Evolutionary conservation across 37 sponge, comb jelly and placozoan genomes (phyloP).

Genomic region (Corticium candelabrum): DNA sequence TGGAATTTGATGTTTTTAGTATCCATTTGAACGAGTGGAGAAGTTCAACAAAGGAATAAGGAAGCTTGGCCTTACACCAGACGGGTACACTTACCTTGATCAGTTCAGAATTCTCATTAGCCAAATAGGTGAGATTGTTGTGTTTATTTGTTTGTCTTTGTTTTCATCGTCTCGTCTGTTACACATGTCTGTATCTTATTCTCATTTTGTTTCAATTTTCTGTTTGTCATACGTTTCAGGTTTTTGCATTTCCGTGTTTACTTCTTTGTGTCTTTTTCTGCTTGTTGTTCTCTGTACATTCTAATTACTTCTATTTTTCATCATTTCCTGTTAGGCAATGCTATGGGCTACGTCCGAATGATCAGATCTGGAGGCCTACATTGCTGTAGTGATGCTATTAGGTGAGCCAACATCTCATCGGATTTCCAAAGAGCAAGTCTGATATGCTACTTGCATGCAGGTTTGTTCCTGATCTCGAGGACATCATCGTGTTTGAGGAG

Average conservation of each 20-base stretch:
- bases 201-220: no score
- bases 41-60: constrained; percentile 84
- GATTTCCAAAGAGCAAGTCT: no score
- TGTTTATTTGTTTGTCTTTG: no score
- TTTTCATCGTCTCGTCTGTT: neutral
- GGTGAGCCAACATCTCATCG: constrained; percentile 25
- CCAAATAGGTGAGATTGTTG: constrained; percentile 67
- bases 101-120: constrained; percentile 90
- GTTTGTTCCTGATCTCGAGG: constrained; percentile 95
- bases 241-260: constrained; percentile 3
- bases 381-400: constrained; percentile 87
- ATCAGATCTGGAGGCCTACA: constrained; percentile 95
- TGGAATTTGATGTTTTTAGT: constrained; percentile 43
- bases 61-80: constrained; percentile 79
- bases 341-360: constrained; percentile 99
- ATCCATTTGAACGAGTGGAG: constrained; percentile 88
- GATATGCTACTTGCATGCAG: no score
- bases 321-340: constrained; percentile 95
- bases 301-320: neutral
- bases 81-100: constrained; percentile 86
- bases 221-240: neutral
- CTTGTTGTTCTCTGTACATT: neutral
- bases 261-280: neutral
- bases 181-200: neutral
- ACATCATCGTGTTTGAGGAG: constrained; percentile 81